These are phyloP conservation scores for Chymomyza fuscimana DNA, from an alignment of 2,888 invertebrate genomes.

Conservation along the genomic window DNA sequence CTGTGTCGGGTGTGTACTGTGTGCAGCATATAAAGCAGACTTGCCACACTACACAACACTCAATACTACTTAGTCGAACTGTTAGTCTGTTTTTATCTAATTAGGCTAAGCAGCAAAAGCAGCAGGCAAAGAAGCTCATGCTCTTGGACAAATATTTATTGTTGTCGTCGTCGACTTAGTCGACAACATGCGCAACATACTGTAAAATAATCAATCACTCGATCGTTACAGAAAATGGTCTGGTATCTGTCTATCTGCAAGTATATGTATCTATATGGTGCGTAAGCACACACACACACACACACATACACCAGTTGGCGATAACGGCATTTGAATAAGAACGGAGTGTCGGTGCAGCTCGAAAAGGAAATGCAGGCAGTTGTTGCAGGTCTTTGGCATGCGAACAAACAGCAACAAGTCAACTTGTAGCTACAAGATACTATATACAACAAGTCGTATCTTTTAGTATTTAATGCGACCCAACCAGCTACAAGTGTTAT, in stretches of 20 bases:
- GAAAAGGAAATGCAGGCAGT: slow-evolving; percentile 50
- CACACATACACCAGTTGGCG: slow-evolving; percentile 23
- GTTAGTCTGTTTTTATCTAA: slow-evolving; percentile 62
- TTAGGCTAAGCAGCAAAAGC: slow-evolving; percentile 65
- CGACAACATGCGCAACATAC: slow-evolving; percentile 34
- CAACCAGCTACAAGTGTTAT: slow-evolving; percentile 68
- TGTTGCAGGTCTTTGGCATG: slow-evolving; percentile 10
- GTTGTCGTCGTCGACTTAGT: slow-evolving; percentile 17
- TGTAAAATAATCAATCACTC: slow-evolving; percentile 71
- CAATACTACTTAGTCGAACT: background rate
- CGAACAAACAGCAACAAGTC: background rate
- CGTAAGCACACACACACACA: slow-evolving; percentile 12
- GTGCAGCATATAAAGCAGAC: slow-evolving; percentile 9
- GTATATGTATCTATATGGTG: slow-evolving; percentile 17
- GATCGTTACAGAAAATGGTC: slow-evolving; percentile 69
- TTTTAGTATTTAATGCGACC: slow-evolving; percentile 29
- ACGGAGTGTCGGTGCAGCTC: slow-evolving; percentile 18
- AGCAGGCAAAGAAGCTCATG: slow-evolving; percentile 36
- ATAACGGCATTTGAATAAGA: slow-evolving; percentile 71
- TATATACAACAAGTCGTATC: background rate
- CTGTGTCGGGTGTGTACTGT: slow-evolving; percentile 17
- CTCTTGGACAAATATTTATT: slow-evolving; percentile 65
- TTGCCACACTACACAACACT: slow-evolving; percentile 13
- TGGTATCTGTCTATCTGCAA: slow-evolving; percentile 30
- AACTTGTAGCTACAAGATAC: background rate